These are phyloP conservation scores for Chymomyza costata DNA, from an alignment of 1,140 invertebrate species.

Conservation along the genomic window DNA sequence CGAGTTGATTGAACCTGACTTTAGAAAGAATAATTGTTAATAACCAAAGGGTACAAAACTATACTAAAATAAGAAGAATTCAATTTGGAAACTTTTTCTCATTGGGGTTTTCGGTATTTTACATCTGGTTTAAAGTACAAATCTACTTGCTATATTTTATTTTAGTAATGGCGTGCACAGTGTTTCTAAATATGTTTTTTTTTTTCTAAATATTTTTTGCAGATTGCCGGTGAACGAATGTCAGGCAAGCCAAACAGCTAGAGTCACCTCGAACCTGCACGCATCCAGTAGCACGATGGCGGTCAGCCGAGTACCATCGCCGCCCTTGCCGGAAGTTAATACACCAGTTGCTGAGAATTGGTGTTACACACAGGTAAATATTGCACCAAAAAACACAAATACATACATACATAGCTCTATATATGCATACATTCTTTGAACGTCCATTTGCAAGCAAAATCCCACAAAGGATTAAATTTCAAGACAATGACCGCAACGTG, in stretches of 20 bases:
- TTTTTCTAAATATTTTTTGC: slow-evolving; percentile 62
- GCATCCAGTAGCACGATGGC: slow-evolving; percentile 87
- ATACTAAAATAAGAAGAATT: too few relatives aligned
- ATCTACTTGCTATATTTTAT: too few relatives aligned
- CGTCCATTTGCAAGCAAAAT: not conserved
- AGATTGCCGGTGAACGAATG: slow-evolving; percentile 91
- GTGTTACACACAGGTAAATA: slow-evolving; percentile 94
- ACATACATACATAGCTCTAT: not conserved
- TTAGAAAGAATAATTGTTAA: not conserved
- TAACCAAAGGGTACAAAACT: too few relatives aligned
- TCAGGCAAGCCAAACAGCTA: slow-evolving; percentile 86
- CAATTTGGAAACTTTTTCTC: too few relatives aligned
- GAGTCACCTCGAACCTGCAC: slow-evolving; percentile 86
- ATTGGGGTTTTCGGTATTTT: too few relatives aligned
- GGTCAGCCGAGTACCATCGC: slow-evolving; percentile 92
- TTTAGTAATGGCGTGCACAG: too few relatives aligned
- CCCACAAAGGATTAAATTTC: slow-evolving; percentile 46
- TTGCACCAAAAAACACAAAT: not conserved
- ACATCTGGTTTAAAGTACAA: too few relatives aligned
- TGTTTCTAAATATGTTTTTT: too few relatives aligned
- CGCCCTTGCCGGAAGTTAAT: slow-evolving; percentile 91
- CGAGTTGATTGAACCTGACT: too few relatives aligned
- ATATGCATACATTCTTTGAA: too few relatives aligned
- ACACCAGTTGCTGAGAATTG: slow-evolving; percentile 96
- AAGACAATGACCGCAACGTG: not conserved